Percentiles rank a stretch among this genome's conserved stretches.
Conservation (phyloP, 2,113 vertebrate genomes). For the Cyprinodon variegatus region DNA sequence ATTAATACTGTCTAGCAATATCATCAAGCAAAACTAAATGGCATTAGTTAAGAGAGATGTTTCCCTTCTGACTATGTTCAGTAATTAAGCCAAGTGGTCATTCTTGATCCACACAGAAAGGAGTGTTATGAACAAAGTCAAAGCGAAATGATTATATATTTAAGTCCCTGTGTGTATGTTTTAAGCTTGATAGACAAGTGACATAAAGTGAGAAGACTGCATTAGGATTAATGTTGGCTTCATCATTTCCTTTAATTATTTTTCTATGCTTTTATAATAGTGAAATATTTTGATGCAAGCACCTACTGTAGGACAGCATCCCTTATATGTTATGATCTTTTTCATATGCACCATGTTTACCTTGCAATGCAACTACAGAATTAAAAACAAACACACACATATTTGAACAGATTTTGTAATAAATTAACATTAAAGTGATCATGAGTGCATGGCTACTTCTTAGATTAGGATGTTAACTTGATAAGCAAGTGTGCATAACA, state of each 20-base stretch:
- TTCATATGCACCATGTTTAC: slow-evolving; percentile 20
- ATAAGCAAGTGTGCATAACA: slow-evolving; percentile 24
- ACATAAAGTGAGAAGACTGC: not conserved
- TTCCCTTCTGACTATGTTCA: slow-evolving; percentile 9
- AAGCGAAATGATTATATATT: not conserved
- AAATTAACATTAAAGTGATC: slow-evolving; percentile 3
- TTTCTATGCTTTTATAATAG: not conserved
- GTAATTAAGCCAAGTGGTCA: slow-evolving; percentile 27
- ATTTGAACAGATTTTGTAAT: not conserved
- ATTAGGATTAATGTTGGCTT: not conserved
- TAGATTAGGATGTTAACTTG: slow-evolving; percentile 29
- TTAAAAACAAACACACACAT: not conserved
- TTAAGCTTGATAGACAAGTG: not conserved
- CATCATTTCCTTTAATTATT: not conserved
- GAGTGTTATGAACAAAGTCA: not conserved
- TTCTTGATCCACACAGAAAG: slow-evolving; percentile 2
- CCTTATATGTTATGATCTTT: slow-evolving; percentile 39
- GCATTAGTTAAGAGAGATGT: slow-evolving; percentile 10
- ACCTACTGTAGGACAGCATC: not conserved
- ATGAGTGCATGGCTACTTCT: slow-evolving; percentile 8
- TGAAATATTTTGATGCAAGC: not conserved
- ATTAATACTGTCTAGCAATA: slow-evolving; percentile 26
- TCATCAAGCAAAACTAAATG: slow-evolving; percentile 25
- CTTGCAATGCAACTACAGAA: slow-evolving; percentile 8
- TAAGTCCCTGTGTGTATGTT: not conserved